phyloP scores from a whole-genome alignment of 2,797 vertebrate genomes.

The Smutsia gigantea region DNA sequence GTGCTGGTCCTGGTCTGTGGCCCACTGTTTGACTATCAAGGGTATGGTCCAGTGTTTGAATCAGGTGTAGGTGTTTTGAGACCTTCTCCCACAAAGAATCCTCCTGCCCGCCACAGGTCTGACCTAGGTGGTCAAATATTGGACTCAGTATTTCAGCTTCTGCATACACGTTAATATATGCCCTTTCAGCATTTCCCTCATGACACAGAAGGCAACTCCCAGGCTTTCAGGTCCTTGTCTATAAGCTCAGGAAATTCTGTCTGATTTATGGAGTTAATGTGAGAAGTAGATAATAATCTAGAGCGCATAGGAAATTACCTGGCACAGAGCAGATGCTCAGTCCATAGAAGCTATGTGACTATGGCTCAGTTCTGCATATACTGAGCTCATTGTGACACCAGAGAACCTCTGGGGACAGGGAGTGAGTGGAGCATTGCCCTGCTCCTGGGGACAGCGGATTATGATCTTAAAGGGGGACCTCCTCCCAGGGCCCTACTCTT shows the following conservation, averaged over 20 bases:
- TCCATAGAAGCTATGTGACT: not conserved
- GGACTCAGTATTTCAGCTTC: too few species aligned
- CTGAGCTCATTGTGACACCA: not conserved
- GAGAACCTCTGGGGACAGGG: not conserved
- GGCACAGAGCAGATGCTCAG: not conserved
- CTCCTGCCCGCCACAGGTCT: too few species aligned
- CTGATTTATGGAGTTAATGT: not conserved
- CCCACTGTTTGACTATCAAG: not conserved
- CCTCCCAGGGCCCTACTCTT: not conserved
- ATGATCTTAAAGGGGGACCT: too few species aligned
- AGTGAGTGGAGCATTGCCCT: not conserved
- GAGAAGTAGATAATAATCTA: not conserved
- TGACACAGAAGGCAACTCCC: too few species aligned
- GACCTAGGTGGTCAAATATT: too few species aligned
- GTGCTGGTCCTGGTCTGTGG: not conserved
- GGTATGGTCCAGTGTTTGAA: not conserved
- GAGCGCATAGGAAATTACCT: not conserved
- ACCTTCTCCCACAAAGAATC: too few species aligned
- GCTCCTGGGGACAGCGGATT: not conserved
- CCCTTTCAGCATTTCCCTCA: too few species aligned
- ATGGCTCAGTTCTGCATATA: not conserved
- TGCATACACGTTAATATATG: too few species aligned
- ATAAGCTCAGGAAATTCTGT: not conserved
- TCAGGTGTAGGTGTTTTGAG: too few species aligned
- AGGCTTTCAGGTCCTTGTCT: not conserved